These are phyloP conservation scores for Poeciliopsis prolifica DNA, from an alignment of 2,113 vertebrate genomes.

Conservation along the genomic window DNA sequence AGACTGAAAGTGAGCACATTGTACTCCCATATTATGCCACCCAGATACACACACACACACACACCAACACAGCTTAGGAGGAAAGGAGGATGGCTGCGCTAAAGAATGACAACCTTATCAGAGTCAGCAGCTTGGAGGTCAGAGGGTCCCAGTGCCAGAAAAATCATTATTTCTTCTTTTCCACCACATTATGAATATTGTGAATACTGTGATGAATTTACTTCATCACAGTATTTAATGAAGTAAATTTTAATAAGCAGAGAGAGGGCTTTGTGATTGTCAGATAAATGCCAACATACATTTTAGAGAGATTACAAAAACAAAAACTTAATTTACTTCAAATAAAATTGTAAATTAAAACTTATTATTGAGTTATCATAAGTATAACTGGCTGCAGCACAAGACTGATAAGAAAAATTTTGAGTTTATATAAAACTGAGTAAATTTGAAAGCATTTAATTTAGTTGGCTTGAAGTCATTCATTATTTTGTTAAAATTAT, in stretches of 20 bases:
- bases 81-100: conserved; percentile 69
- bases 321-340: neutral
- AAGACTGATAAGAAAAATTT: neutral
- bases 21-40: conserved; percentile 61
- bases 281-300: neutral
- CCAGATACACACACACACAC: conserved; percentile 19
- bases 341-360: neutral
- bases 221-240: conserved; percentile 20
- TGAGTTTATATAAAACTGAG: neutral
- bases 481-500: too few relatives aligned
- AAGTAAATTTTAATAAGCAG: conserved; percentile 4
- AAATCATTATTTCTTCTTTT: conserved; percentile 56
- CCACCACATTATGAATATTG: conserved; percentile 42
- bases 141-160: conserved; percentile 57
- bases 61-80: conserved; percentile 55
- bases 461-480: too few relatives aligned
- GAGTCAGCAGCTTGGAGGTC: conserved; percentile 65
- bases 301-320: neutral
- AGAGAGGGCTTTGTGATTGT: neutral
- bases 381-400: neutral
- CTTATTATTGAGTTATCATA: neutral
- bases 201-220: too few relatives aligned
- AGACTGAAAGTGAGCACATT: conserved; percentile 68
- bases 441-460: too few relatives aligned
- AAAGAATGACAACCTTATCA: conserved; percentile 72